Percentiles rank a stretch among this genome's conserved stretches.
Evolutionary conservation across 2,797 vertebrate genomes (phyloP).

Genomic region (Percopsis omiscomaycus): DNA sequence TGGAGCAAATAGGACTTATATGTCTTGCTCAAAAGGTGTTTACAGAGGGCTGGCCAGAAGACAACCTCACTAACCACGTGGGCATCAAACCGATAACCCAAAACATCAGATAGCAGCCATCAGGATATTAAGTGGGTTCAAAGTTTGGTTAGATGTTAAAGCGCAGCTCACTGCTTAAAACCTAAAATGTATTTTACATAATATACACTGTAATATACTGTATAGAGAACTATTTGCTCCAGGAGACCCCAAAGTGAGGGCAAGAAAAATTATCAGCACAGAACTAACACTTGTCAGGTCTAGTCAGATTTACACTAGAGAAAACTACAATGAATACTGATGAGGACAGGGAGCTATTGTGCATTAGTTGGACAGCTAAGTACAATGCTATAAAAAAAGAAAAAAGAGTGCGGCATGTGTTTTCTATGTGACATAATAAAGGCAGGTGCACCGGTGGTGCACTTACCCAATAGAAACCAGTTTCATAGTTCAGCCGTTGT

Average conservation of each 20-base stretch:
- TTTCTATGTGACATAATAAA: constrained; percentile 31
- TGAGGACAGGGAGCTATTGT: no score
- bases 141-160: constrained; percentile 24
- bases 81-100: background rate
- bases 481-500: background rate
- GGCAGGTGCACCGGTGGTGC: constrained; percentile 27
- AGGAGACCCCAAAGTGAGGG: background rate
- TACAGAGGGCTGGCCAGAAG: no score
- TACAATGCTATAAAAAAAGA: background rate
- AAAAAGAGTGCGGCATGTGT: constrained; percentile 17
- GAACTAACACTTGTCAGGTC: constrained; percentile 2
- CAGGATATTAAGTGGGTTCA: constrained; percentile 17
- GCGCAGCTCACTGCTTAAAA: background rate
- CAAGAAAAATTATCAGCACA: background rate
- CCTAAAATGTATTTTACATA: no score
- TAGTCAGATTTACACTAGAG: constrained; percentile 14
- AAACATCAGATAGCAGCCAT: background rate
- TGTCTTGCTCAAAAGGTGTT: no score
- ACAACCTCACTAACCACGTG: no score
- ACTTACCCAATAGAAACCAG: background rate
- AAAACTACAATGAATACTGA: no score
- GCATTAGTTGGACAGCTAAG: constrained; percentile 6
- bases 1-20: no score
- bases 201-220: no score
- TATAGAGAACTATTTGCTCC: no score